These are phyloP conservation scores for Orthonychiurus folsomi DNA, from an alignment of 2,888 invertebrate species.

Conservation along the genomic window DNA sequence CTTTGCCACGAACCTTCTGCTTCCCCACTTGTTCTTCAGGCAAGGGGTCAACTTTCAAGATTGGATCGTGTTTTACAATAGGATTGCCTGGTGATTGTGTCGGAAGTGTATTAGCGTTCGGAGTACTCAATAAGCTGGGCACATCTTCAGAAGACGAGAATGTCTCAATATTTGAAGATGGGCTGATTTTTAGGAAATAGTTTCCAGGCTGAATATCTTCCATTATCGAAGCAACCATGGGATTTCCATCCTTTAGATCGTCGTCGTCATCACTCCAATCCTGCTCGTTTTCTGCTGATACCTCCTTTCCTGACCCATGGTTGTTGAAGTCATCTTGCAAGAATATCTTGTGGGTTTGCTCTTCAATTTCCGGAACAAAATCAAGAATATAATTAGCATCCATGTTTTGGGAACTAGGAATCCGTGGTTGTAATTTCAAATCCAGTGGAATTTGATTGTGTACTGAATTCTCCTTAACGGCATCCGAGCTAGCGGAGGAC, in stretches of 20 bases:
- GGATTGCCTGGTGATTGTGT: no score
- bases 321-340: slow-evolving; percentile 59
- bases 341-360: slow-evolving; percentile 59
- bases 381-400: slow-evolving; percentile 66
- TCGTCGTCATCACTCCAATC: slow-evolving; percentile 33
- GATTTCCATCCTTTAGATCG: slow-evolving; percentile 62
- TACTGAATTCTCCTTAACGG: no score
- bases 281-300: slow-evolving; percentile 13
- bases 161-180: not conserved
- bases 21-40: no score
- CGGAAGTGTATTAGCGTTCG: not conserved
- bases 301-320: slow-evolving; percentile 6
- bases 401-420: no score
- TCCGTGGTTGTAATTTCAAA: no score
- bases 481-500: no score
- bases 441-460: no score
- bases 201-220: slow-evolving; percentile 65
- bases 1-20: no score
- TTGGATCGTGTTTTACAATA: no score
- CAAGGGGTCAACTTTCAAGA: no score
- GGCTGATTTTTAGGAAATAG: not conserved
- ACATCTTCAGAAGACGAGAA: not conserved
- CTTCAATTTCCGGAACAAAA: slow-evolving; percentile 60
- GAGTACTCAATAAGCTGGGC: not conserved
- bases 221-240: slow-evolving; percentile 70